phyloP scores from a whole-genome alignment of 2,888 invertebrate species.

The Eucriotettix oculatus region DNA sequence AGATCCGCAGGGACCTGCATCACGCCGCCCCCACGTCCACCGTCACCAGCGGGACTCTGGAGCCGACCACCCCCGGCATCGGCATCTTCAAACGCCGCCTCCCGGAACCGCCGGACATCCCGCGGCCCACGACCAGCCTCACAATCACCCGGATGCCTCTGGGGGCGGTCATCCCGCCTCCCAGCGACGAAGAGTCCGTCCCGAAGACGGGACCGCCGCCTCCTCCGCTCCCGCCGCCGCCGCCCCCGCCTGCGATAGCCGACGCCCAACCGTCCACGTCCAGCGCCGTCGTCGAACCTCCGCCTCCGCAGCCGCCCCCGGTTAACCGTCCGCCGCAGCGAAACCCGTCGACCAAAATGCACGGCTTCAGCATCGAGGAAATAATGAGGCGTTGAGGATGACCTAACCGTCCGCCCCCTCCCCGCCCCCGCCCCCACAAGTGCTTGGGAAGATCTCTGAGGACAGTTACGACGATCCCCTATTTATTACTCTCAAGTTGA shows the following conservation, averaged over 20 bases:
- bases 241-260: conserved; percentile 6
- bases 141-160: background rate
- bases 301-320: conserved; percentile 19
- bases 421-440: no score
- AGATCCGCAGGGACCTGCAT: conserved; percentile 55
- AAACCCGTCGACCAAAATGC: conserved; percentile 41
- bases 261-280: conserved; percentile 30
- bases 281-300: conserved; percentile 20
- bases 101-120: conserved; percentile 14
- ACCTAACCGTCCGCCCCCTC: background rate
- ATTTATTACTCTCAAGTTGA: no score
- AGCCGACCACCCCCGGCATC: background rate
- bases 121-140: background rate
- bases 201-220: conserved; percentile 1
- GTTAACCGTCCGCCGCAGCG: no score
- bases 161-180: conserved; percentile 5
- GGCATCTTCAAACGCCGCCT: conserved; percentile 12
- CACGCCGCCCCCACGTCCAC: conserved; percentile 16
- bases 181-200: conserved; percentile 15
- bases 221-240: conserved; percentile 11
- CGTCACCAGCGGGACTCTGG: conserved; percentile 21
- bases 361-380: conserved; percentile 81
- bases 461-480: no score
- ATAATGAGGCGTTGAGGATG: conserved; percentile 63
- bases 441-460: no score